phyloP scores from a whole-genome alignment of 2,113 vertebrate species.

The Prionailurus bengalensis region DNA sequence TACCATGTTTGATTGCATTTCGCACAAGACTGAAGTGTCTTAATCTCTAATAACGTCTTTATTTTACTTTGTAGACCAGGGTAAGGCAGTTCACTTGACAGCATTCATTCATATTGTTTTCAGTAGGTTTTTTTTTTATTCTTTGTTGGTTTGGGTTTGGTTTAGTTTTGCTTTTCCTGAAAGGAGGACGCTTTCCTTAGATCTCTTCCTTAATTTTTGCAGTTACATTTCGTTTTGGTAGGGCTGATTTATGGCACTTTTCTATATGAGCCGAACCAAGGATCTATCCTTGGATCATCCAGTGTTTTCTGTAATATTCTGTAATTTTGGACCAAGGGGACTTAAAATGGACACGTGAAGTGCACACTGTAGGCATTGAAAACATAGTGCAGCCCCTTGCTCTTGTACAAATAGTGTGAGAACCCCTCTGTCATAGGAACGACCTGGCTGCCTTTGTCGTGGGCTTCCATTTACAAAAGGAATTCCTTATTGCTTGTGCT shows the following conservation, averaged over 20 bases:
- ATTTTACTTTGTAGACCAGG: neutral
- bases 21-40: neutral
- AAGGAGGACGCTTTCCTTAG: conserved; percentile 45
- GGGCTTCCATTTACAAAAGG: neutral
- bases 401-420: neutral
- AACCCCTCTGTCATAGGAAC: neutral
- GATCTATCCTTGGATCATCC: neutral
- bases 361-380: neutral
- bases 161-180: neutral
- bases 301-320: neutral
- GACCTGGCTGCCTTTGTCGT: neutral
- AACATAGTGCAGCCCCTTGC: neutral
- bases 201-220: conserved; percentile 40
- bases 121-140: neutral
- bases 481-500: neutral
- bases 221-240: neutral
- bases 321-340: neutral
- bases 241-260: neutral
- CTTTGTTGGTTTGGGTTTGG: neutral
- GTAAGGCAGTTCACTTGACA: neutral
- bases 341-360: accelerated
- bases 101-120: neutral
- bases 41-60: neutral
- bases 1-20: neutral
- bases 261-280: neutral